Conservation (phyloP, 2,888 invertebrate species). For the Drosophila nr. perissopoda region DNA sequence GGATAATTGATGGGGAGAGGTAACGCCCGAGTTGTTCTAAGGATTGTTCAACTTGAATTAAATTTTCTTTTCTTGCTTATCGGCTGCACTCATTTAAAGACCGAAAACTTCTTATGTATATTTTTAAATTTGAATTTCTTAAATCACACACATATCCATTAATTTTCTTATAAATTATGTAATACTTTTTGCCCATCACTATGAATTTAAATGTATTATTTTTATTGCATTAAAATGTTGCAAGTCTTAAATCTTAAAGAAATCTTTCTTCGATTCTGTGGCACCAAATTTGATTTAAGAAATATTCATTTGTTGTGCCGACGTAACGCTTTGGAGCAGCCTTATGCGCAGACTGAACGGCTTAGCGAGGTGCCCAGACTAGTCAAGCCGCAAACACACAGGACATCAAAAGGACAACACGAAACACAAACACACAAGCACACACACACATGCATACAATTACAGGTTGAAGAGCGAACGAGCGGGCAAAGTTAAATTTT, state of each 20-base stretch:
- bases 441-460: constrained; percentile 38
- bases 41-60: constrained; percentile 43
- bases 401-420: constrained; percentile 65
- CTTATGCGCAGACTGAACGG: constrained; percentile 83
- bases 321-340: constrained; percentile 77
- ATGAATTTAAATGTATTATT: neutral
- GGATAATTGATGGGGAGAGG: constrained; percentile 84
- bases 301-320: constrained; percentile 40
- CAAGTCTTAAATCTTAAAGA: constrained; percentile 17
- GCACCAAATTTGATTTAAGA: neutral
- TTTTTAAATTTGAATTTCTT: neutral
- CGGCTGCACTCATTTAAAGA: neutral
- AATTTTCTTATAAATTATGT: constrained; percentile 1
- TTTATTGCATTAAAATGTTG: neutral
- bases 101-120: neutral
- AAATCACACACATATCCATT: constrained; percentile 10
- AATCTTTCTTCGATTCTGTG: constrained; percentile 1
- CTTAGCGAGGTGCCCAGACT: constrained; percentile 64
- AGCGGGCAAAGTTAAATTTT: constrained; percentile 64
- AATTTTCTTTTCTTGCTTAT: constrained; percentile 7
- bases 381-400: constrained; percentile 62
- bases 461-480: constrained; percentile 35
- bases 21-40: constrained; percentile 76
- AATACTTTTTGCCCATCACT: constrained; percentile 30
- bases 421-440: constrained; percentile 41